Base-by-base conservation (phyloP, 1,140 invertebrate genomes). In the Octopus sinensis region DNA sequence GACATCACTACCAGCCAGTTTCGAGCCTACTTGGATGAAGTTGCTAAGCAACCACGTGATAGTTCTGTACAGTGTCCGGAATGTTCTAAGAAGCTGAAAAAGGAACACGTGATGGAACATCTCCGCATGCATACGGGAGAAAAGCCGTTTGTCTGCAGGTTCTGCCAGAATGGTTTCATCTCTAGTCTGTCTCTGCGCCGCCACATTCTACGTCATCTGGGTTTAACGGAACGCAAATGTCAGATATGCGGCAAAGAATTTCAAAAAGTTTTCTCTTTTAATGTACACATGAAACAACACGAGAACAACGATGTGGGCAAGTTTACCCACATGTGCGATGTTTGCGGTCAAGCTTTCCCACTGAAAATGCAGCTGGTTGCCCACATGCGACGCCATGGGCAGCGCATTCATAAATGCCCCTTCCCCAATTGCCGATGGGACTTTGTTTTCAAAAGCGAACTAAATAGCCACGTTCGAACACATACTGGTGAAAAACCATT, bases 311-410 rank as follows among this genome's bases (percentile, higher is more conserved):
- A 84, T 53, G 83, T 79, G 30, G 81, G 85, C 71, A 91, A 86
- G 54, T 80, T 83, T 43, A 88, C 82, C n/a, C 76, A 83, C 23
- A 86, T 92, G 52, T 95, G 94, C 86, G 91, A 91, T 4, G 91
- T 91, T 2, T 95, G 94, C 87, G 92, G 91, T 12, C 91, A 91
- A 54, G 91, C 91, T 12, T 94, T 94, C 79, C 81, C 81, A 56
- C 91, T 79, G 87, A 93, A 93, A 78, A 91, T 92, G 71, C 92
- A 92, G 83, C 89, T 94, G 6, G 90, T 92, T 56, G 92, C 93
- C 84, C 94, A 95, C 88, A 92, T 92, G 90, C 91, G 92, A 52
- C 90, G 92, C 6, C 93, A 94, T 87, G 90, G 89, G 7, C 91
- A 92, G 79, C 92, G 93, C 85, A 86, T 92, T 84, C 92, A 92